Conservation (phyloP, 2,797 vertebrate species). For the Lagorchestes hirsutus region DNA sequence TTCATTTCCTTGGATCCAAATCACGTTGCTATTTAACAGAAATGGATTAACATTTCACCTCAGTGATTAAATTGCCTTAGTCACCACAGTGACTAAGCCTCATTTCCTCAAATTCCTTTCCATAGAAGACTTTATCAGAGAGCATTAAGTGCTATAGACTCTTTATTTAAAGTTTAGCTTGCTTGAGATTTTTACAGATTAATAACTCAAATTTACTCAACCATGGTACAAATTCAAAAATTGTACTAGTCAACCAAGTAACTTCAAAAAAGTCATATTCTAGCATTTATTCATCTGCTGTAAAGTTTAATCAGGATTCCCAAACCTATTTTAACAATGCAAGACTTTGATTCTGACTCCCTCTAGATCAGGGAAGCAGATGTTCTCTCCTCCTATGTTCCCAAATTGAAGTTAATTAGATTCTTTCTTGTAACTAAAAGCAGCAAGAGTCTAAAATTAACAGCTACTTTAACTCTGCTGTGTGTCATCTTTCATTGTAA, state of each 20-base stretch:
- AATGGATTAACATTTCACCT: slow-evolving; percentile 59
- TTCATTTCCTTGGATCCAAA: slow-evolving; percentile 56
- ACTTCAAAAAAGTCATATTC: slow-evolving; percentile 35
- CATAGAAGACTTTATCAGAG: slow-evolving; percentile 3
- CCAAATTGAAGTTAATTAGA: slow-evolving; percentile 76
- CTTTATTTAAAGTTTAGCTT: slow-evolving; percentile 34
- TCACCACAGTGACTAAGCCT: slow-evolving; percentile 57
- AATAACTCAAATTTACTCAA: slow-evolving; percentile 22
- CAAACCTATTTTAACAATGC: slow-evolving; percentile 65
- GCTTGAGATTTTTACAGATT: slow-evolving; percentile 38
- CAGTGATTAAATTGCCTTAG: slow-evolving; percentile 38
- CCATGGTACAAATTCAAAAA: slow-evolving; percentile 7
- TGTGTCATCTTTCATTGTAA: slow-evolving; percentile 75
- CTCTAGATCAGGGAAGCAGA: slow-evolving; percentile 69
- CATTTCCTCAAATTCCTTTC: slow-evolving; percentile 47
- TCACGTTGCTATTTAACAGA: slow-evolving; percentile 43
- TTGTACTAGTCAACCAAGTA: slow-evolving; percentile 1
- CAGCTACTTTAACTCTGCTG: slow-evolving; percentile 76
- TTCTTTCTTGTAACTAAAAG: slow-evolving; percentile 79
- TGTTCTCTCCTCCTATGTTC: slow-evolving; percentile 68
- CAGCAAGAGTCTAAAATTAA: slow-evolving; percentile 79
- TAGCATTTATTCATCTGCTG: slow-evolving; percentile 38
- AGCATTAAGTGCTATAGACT: slow-evolving; percentile 24
- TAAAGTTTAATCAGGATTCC: slow-evolving; percentile 62
- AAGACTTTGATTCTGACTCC: slow-evolving; percentile 73